Evolutionary conservation across 2,113 vertebrate species (phyloP).

Genomic region (Apteryx mantelli): DNA sequence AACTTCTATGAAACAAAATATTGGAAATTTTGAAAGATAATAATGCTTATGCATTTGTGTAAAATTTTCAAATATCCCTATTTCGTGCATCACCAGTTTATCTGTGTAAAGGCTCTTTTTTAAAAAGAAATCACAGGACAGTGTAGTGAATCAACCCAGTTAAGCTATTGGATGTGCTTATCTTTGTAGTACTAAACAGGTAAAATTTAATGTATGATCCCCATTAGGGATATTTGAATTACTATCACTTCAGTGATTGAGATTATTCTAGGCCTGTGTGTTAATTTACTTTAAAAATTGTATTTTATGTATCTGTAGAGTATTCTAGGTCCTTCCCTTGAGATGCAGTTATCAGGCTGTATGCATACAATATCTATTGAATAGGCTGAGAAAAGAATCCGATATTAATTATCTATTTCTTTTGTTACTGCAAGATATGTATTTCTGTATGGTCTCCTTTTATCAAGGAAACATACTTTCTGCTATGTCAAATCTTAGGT

Average conservation of each 20-base stretch:
- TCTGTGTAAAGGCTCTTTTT: neutral
- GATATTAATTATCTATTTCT: neutral
- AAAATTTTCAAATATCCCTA: neutral
- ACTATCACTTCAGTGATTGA: neutral
- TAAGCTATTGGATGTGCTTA: neutral
- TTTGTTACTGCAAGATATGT: neutral
- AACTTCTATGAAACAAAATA: neutral
- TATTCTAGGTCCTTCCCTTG: neutral
- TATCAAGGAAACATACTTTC: neutral
- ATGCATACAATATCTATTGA: neutral
- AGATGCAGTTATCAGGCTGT: neutral
- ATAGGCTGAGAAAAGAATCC: neutral
- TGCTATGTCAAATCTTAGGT: neutral
- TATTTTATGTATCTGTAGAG: neutral
- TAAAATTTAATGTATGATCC: neutral
- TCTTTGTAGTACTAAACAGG: neutral
- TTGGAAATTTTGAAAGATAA: neutral
- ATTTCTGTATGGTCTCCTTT: neutral
- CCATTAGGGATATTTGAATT: neutral
- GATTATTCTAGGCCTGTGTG: neutral
- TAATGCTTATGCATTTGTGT: neutral
- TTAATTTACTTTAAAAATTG: neutral
- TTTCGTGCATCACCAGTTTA: neutral
- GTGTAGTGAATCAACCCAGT: neutral
- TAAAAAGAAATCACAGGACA: neutral